A percentile compares a stretch with the other conserved stretches of the same genome.
These are phyloP conservation scores for Sphaerodactylus townsendi DNA, from an alignment of 2,113 vertebrate species.

Conservation along the genomic window DNA sequence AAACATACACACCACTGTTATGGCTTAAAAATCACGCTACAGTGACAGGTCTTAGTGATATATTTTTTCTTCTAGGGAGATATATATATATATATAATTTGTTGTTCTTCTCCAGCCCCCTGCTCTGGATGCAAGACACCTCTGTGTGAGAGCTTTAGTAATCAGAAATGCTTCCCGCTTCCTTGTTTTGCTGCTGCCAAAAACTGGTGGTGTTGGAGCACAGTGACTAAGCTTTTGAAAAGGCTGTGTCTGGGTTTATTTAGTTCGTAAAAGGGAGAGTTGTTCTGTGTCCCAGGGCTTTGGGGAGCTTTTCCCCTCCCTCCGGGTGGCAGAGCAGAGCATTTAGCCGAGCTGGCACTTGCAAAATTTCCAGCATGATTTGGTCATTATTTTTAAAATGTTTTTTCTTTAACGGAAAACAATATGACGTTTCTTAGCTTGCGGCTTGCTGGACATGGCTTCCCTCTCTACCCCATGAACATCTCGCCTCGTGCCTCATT, in stretches of 20 bases:
- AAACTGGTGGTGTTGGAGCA: background rate
- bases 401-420: background rate
- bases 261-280: conserved; percentile 27
- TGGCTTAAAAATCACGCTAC: background rate
- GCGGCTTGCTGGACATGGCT: background rate
- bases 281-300: conserved; percentile 12
- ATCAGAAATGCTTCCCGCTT: conserved; percentile 17
- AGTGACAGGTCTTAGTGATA: background rate
- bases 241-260: conserved; percentile 11
- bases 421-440: background rate
- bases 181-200: background rate
- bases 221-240: conserved; percentile 15
- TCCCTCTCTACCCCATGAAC: background rate
- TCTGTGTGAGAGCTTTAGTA: conserved; percentile 8
- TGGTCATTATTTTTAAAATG: background rate
- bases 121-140: conserved; percentile 4
- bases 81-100: too few species aligned
- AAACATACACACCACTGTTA: background rate
- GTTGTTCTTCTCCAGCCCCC: background rate
- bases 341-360: background rate
- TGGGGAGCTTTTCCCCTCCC: background rate
- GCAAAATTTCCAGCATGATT: background rate
- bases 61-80: background rate
- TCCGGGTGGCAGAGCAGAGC: background rate
- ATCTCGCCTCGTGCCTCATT: background rate